phyloP scores from a whole-genome alignment of 2,113 vertebrate species.

The Pagrus major region DNA sequence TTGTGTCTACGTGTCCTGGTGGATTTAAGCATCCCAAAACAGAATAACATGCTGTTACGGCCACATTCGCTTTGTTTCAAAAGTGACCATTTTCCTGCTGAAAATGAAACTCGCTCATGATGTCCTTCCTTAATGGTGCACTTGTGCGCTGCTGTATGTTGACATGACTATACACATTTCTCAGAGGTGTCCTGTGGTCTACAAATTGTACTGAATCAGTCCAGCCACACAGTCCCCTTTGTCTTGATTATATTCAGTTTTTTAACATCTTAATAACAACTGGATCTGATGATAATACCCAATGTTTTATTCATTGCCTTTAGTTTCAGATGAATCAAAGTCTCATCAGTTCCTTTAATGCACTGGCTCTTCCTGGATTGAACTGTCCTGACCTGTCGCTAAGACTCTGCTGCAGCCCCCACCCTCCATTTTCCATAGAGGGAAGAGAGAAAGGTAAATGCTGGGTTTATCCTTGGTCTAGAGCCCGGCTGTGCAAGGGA shows the following conservation, averaged over 20 bases:
- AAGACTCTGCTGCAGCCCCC: slow-evolving; percentile 45
- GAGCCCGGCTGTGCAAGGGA: slow-evolving; percentile 52
- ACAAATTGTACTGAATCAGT: not conserved
- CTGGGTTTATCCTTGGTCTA: slow-evolving; percentile 68
- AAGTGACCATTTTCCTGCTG: slow-evolving; percentile 4
- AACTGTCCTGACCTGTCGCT: slow-evolving; percentile 63
- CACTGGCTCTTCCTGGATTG: slow-evolving; percentile 60
- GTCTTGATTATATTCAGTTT: not conserved
- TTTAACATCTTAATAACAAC: slow-evolving; percentile 44
- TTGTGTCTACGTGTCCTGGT: slow-evolving; percentile 1
- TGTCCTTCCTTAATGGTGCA: not conserved
- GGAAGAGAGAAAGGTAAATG: slow-evolving; percentile 65
- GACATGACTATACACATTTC: not conserved
- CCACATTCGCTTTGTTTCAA: not conserved
- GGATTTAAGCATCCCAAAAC: not conserved
- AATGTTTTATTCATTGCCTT: slow-evolving; percentile 77
- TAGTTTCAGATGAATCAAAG: slow-evolving; percentile 58
- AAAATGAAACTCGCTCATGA: not conserved
- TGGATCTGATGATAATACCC: slow-evolving; percentile 45
- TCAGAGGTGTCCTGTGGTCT: slow-evolving; percentile 2
- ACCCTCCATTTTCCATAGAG: slow-evolving; percentile 14
- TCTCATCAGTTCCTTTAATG: slow-evolving; percentile 67
- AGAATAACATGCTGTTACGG: not conserved
- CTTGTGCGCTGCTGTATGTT: not conserved
- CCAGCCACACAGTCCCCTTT: not conserved